These are phyloP conservation scores for Nomada ruficornis DNA, from an alignment of 2,888 invertebrate species.

Conservation along the genomic window DNA sequence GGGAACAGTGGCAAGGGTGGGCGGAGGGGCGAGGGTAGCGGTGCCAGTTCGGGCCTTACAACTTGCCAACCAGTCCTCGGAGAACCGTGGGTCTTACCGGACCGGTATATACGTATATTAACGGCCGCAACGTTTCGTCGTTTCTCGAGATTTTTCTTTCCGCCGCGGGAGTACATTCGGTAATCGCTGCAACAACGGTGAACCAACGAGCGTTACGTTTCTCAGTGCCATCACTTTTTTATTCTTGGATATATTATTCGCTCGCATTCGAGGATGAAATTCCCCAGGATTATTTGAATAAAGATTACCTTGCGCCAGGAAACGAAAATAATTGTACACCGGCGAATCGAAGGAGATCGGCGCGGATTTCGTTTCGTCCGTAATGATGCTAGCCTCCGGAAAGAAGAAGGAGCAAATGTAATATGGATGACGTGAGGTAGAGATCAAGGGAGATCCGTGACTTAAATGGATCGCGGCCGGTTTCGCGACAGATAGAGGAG, in stretches of 20 bases:
- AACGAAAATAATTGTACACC: background rate
- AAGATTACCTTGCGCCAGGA: background rate
- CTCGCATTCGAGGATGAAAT: conserved; percentile 52
- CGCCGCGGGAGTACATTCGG: conserved; percentile 31
- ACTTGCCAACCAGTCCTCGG: conserved; percentile 80
- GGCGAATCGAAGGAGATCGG: background rate
- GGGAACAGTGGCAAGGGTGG: conserved; percentile 66
- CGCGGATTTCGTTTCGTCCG: background rate
- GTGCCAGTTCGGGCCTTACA: conserved; percentile 77
- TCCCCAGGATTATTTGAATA: conserved; percentile 62
- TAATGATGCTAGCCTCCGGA: conserved; percentile 23
- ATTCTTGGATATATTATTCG: background rate
- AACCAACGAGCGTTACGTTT: conserved; percentile 46
- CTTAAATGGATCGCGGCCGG: conserved; percentile 70
- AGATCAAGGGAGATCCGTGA: conserved; percentile 36
- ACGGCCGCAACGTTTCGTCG: conserved; percentile 60
- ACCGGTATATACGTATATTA: conserved; percentile 62
- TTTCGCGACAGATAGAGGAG: conserved; percentile 53
- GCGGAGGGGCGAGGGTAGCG: conserved; percentile 74
- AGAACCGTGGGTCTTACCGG: conserved; percentile 78
- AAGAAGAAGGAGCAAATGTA: conserved; percentile 26
- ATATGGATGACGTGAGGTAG: conserved; percentile 66
- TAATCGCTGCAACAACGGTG: conserved; percentile 48
- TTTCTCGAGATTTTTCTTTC: conserved; percentile 52
- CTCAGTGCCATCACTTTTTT: background rate